These are phyloP conservation scores for Fistularia commersonii DNA, from an alignment of 2,797 vertebrate genomes.

Conservation along the genomic window DNA sequence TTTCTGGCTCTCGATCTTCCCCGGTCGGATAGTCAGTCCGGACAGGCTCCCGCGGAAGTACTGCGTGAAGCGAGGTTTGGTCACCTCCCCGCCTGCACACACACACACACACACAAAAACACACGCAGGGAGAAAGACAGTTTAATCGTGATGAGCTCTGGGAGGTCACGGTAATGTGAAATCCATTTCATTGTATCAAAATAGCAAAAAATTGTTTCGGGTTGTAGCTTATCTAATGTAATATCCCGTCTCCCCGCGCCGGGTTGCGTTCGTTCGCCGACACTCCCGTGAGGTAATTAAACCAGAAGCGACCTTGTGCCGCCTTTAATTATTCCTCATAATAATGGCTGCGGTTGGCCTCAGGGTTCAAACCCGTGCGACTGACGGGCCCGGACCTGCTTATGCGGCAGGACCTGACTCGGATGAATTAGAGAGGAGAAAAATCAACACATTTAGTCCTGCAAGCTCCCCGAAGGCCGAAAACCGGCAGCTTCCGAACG, in stretches of 20 bases:
- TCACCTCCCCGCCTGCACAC: constrained; percentile 87
- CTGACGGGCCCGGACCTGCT: too few species aligned
- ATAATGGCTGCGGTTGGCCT: constrained; percentile 23
- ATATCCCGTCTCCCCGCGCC: too few species aligned
- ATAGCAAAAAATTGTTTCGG: background rate
- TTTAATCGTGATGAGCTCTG: background rate
- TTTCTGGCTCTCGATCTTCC: constrained; percentile 94
- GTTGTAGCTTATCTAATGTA: too few species aligned
- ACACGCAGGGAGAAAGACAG: background rate
- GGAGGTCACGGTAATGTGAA: background rate
- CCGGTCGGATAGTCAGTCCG: constrained; percentile 91
- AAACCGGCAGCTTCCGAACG: constrained; percentile 31
- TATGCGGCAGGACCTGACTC: background rate
- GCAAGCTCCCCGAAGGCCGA: constrained; percentile 50
- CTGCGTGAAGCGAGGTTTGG: constrained; percentile 90
- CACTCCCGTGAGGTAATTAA: background rate
- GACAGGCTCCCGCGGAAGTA: constrained; percentile 95
- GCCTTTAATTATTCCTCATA: constrained; percentile 14
- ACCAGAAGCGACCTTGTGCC: constrained; percentile 4
- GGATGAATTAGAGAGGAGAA: constrained; percentile 41
- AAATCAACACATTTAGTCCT: constrained; percentile 48
- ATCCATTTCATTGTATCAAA: background rate
- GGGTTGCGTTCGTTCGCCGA: too few species aligned
- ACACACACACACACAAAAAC: constrained; percentile 11
- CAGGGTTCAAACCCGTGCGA: constrained; percentile 14